A percentile compares a stretch with the other conserved stretches of the same genome.
Evolutionary conservation across 2,113 vertebrate species (phyloP).

Genomic region (Scolopax mira): DNA sequence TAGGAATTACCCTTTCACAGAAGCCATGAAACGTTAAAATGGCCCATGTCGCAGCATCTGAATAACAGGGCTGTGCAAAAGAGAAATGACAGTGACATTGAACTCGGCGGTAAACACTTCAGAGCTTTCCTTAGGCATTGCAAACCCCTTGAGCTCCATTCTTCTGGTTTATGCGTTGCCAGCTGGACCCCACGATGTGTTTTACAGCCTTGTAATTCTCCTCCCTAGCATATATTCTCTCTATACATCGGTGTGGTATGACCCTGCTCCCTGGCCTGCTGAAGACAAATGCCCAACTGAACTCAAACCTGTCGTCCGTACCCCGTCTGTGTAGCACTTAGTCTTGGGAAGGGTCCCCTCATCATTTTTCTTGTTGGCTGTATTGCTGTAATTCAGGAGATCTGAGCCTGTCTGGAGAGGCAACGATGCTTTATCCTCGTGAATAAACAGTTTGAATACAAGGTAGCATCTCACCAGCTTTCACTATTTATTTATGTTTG

Average conservation of each 20-base stretch:
- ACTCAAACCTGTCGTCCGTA: accelerated
- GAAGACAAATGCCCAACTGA: not conserved
- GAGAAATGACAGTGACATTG: not conserved
- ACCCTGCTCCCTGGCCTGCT: not conserved
- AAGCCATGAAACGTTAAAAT: not conserved
- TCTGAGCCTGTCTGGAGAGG: not conserved
- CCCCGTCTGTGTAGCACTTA: not conserved
- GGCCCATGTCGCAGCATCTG: not conserved
- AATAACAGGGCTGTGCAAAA: not conserved
- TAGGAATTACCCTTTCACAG: not conserved
- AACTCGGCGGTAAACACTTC: not conserved
- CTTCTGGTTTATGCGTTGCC: not conserved
- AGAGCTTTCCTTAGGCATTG: not conserved
- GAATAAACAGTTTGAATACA: not conserved
- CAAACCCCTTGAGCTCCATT: not conserved
- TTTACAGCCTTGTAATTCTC: constrained; percentile 30
- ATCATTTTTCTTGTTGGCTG: not conserved
- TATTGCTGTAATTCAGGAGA: not conserved
- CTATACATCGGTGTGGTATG: not conserved
- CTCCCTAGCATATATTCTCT: not conserved
- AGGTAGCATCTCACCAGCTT: not conserved
- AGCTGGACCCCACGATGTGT: not conserved
- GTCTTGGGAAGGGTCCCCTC: not conserved
- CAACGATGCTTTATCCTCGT: not conserved
- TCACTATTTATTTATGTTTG: not conserved